A percentile compares a stretch with the other conserved stretches of the same genome.
Evolutionary conservation across 2,888 invertebrate species (phyloP).

Genomic region (Julus scanicus): DNA sequence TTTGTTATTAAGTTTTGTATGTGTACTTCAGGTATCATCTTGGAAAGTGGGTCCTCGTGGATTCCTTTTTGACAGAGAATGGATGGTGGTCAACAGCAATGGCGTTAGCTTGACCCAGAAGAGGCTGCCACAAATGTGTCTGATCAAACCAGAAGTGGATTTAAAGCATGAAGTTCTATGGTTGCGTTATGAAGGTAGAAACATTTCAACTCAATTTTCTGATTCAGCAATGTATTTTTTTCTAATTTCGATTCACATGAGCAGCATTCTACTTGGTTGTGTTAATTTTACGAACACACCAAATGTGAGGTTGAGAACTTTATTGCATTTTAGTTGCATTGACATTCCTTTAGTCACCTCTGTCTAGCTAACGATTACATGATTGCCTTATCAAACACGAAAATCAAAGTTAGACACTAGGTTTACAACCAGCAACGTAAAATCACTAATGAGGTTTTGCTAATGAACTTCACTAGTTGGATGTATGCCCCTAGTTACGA

Average conservation of each 20-base stretch:
- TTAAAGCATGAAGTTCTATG: constrained; percentile 67
- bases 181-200: constrained; percentile 63
- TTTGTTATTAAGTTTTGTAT: no score
- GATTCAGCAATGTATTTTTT: neutral
- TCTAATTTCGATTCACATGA: neutral
- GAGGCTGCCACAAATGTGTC: constrained; percentile 80
- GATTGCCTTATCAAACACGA: neutral
- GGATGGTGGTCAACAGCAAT: constrained; percentile 88
- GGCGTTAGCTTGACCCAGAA: constrained; percentile 92
- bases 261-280: neutral
- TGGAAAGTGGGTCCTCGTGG: constrained; percentile 84
- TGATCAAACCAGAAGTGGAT: constrained; percentile 79
- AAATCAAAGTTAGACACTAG: neutral
- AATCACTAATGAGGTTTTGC: neutral
- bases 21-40: neutral
- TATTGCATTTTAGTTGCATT: neutral
- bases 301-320: neutral
- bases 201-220: neutral
- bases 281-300: neutral
- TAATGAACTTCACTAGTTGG: neutral
- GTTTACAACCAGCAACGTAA: neutral
- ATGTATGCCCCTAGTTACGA: neutral
- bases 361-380: neutral
- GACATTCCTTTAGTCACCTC: no score
- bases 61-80: constrained; percentile 87